Conservation (phyloP, 2,888 invertebrate species). For the Brachyopa scutellaris region DNA sequence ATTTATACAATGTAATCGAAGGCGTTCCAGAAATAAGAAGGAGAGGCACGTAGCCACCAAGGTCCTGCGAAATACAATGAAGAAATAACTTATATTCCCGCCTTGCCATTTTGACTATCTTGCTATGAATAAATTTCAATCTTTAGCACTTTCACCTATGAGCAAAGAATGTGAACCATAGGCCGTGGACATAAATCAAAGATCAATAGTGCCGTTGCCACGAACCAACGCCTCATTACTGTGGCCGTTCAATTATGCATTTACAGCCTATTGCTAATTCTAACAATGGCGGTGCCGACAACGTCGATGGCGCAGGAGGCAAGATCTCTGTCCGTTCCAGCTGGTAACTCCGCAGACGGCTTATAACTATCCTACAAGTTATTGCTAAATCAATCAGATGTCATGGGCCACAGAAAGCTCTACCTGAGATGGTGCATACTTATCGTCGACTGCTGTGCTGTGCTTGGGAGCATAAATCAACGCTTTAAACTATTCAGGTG, state of each 20-base stretch:
- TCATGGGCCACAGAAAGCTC: conserved; percentile 18
- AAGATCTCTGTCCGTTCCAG: neutral
- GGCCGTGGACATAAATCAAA: conserved; percentile 18
- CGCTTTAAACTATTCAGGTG: conserved; percentile 42
- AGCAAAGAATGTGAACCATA: too few relatives aligned
- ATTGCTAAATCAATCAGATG: conserved; percentile 58
- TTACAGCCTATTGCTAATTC: conserved; percentile 32
- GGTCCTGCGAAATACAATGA: too few relatives aligned
- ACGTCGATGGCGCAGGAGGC: too few relatives aligned
- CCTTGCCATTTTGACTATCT: too few relatives aligned
- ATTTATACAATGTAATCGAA: too few relatives aligned
- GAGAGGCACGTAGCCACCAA: too few relatives aligned
- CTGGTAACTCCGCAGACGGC: neutral
- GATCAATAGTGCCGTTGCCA: conserved; percentile 14
- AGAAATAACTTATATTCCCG: too few relatives aligned
- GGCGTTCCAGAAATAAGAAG: too few relatives aligned
- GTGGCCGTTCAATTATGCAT: conserved; percentile 34
- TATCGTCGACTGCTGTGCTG: conserved; percentile 1
- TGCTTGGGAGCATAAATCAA: conserved; percentile 59
- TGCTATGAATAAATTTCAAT: too few relatives aligned
- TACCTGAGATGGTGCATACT: neutral
- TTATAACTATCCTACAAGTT: conserved; percentile 47
- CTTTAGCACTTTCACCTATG: too few relatives aligned
- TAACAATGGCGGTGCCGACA: neutral
- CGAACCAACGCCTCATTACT: neutral